These are phyloP conservation scores for Drosophila paulistorum DNA, from an alignment of 1,140 invertebrate species.

Conservation along the genomic window DNA sequence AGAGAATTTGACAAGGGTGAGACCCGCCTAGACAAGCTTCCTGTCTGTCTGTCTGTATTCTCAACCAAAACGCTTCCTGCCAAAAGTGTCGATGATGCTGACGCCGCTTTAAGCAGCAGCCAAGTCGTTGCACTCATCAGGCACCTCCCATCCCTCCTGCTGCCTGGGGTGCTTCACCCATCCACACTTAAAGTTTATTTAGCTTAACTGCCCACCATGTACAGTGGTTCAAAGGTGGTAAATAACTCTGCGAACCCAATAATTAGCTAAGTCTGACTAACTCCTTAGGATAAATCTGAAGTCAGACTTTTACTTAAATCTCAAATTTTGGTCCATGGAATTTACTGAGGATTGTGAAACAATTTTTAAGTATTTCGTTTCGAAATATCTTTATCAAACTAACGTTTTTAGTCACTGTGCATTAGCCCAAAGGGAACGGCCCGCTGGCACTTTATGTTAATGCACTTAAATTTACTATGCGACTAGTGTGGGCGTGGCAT, in stretches of 20 bases:
- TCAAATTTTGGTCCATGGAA: too few relatives aligned
- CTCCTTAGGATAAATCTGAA: too few relatives aligned
- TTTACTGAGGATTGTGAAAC: too few relatives aligned
- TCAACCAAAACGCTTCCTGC: slow-evolving; percentile 69
- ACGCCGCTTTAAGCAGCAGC: slow-evolving; percentile 48
- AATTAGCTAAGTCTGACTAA: too few relatives aligned
- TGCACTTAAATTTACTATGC: slow-evolving; percentile 76
- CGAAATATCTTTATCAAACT: not conserved
- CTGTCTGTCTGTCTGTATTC: slow-evolving; percentile 67
- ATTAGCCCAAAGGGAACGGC: not conserved
- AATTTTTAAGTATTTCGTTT: not conserved
- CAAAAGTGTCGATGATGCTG: slow-evolving; percentile 67
- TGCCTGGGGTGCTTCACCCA: not conserved
- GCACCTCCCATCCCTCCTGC: not conserved
- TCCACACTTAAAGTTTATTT: slow-evolving; percentile 62
- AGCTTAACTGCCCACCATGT: slow-evolving; percentile 43
- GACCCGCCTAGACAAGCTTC: slow-evolving; percentile 68
- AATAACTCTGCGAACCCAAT: not conserved
- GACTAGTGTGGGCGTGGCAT: slow-evolving; percentile 52
- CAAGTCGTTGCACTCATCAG: slow-evolving; percentile 81
- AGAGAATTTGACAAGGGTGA: slow-evolving; percentile 16
- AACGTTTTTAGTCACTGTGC: slow-evolving; percentile 24
- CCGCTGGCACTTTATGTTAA: slow-evolving; percentile 68
- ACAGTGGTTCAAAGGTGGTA: slow-evolving; percentile 19
- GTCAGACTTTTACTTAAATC: too few relatives aligned